These are phyloP conservation scores for Sisyra terminalis DNA, from an alignment of 2,888 invertebrate species.

Conservation along the genomic window DNA sequence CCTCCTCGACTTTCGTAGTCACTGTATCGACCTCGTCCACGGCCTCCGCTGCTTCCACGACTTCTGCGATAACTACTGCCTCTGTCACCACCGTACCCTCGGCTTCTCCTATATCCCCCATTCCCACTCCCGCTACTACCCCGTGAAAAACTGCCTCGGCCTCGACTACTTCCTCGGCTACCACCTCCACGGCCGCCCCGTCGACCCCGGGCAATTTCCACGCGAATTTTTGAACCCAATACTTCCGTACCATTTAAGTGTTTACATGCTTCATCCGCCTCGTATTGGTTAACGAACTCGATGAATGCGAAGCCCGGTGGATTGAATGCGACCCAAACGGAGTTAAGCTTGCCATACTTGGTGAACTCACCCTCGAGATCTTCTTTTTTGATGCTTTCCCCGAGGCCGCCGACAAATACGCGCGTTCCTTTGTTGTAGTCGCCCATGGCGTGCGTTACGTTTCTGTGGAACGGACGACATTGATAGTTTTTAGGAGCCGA, in stretches of 20 bases:
- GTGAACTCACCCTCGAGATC: constrained; percentile 82
- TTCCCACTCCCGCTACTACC: constrained; percentile 28
- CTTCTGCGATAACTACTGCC: constrained; percentile 33
- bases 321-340: constrained; percentile 87
- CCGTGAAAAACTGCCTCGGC: constrained; percentile 30
- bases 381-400: constrained; percentile 79
- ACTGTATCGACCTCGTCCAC: constrained; percentile 25
- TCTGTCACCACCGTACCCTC: constrained; percentile 26
- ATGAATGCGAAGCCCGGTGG: constrained; percentile 91
- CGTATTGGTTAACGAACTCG: constrained; percentile 76
- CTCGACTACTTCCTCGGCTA: constrained; percentile 38
- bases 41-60: constrained; percentile 27
- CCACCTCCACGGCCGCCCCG: constrained; percentile 52
- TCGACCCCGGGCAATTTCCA: constrained; percentile 73
- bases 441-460: constrained; percentile 16
- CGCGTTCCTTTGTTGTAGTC: constrained; percentile 41
- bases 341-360: constrained; percentile 81
- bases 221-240: constrained; percentile 72
- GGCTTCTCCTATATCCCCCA: constrained; percentile 24
- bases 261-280: constrained; percentile 80
- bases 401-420: constrained; percentile 80
- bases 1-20: constrained; percentile 22
- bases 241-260: constrained; percentile 78
- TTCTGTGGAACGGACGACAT: constrained; percentile 25
- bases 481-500: constrained; percentile 14